Evolutionary conservation across 2,888 invertebrate genomes (phyloP), one percentile per base, ranked within the genome.

Genomic region (Selenia dentaria): DNA sequence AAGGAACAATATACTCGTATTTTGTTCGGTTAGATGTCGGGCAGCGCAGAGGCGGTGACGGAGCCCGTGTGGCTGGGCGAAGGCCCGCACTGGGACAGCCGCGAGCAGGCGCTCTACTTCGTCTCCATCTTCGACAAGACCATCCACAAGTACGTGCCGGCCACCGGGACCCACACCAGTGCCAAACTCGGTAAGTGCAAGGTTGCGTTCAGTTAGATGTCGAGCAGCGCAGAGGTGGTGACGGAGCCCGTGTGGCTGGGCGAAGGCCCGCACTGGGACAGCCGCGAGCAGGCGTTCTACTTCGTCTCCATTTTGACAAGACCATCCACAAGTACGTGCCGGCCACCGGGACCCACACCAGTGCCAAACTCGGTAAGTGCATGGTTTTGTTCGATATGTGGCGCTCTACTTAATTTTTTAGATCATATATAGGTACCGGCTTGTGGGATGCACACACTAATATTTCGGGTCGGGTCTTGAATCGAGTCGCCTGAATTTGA

Each of bases 241-340:
- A 89, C 91, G 4, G 72, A 76, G 45, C 87, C 92, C 1, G 88
- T 92, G 53, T 79, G 85, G 63, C 80, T 94, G 35, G 95, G 95
- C 44, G 95, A 95, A 79, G 94, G 94, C 10, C 95, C 95, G 0
- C 94, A 94, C 71, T 95, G 95, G 95, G 93, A 93, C 70, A 78
- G 86, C 18, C 73, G 72, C 14, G 85, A 89, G 26, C 92, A 93
- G 70, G 92, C 89, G 36, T 84, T 95, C 5, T 94, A 93, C 79
- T 94, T 92, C 73, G 94, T 94, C 54, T 94, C 94, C 74, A 92
- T 94, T 86, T 91, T 61, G 92, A 91, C 57, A 72, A 83, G 57
- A 78, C 84, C 37, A 73, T 93, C 12, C 79, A 92, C 64, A 91
- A 89, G 62, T 92, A 92, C 57, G 79, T 74, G 20, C 92, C 93